Base-by-base conservation (phyloP, 2,888 invertebrate genomes). In the Drosophila trichaetosa region DNA sequence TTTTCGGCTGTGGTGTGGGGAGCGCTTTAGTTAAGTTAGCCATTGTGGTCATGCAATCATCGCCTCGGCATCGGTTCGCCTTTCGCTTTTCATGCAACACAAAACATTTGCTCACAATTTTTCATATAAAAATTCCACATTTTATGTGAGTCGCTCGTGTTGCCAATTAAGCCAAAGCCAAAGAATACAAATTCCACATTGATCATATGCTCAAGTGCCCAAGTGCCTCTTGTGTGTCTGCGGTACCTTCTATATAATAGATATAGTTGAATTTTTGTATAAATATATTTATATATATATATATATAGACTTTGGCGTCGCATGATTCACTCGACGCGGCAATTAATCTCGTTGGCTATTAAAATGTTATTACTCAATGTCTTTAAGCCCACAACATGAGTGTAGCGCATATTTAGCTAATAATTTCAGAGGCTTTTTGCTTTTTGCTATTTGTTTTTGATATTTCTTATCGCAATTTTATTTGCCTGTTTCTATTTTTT, bases 361-460 rank as follows among this genome's bases (percentile, higher is more conserved):
- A 85, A 90, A 89, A 80, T 85, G 73, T 80, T 90, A 87, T 90
- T 87, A 83, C 73, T 76, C 84, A 87, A 85, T 71, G 81, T 76
- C 69, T 64, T 59, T 53, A 49, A 48, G 57, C 48, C 31, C 33
- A 4, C 36, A 27, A 27, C 27, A 42, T 33, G 53, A 70, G 46
- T 49, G 57, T 38, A 18, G 49, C 46, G 66, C 62, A 60, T 63
- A 60, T 72, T 62, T 58, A 27, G 29, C 59, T 69, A 69, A 75
- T 75, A 46, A 74, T 75, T 68, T 59, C 27, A 33, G 33, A 64
- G 7, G 34, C 31, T 54, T 63, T 78, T 63, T 72, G 34, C 29
- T 54, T 63, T 78, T 63, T 72, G 18, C 18, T n/a, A 10, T 11
- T 46, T 11, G 16, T 40, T 33, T 46, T 49, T 71, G 34, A n/a